Conservation (phyloP, 2,888 invertebrate genomes). For the Patella pellucida region DNA sequence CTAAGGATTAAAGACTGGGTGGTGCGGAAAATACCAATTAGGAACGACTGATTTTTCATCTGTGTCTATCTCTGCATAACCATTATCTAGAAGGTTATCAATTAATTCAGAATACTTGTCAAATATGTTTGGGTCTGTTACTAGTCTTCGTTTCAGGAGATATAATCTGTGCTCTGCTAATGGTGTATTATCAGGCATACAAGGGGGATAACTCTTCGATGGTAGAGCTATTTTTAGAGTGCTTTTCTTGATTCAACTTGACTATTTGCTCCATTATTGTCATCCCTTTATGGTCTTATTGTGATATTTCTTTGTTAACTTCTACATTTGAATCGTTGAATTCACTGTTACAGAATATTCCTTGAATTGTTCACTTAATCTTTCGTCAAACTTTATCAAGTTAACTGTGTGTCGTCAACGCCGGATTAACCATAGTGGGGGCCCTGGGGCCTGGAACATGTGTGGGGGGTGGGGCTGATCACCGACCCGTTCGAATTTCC, state of each 20-base stretch:
- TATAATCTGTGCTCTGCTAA: constrained; percentile 15
- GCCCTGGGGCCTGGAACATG: no score
- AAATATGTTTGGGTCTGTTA: background rate
- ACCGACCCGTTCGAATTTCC: no score
- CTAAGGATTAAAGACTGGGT: constrained; percentile 20
- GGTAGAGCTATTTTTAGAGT: no score
- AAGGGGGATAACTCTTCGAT: constrained; percentile 37
- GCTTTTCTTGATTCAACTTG: no score
- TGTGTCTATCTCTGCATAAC: background rate
- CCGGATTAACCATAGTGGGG: no score
- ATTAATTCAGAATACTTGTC: constrained; percentile 1
- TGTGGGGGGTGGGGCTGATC: no score
- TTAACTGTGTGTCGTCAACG: background rate
- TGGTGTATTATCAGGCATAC: constrained; percentile 15
- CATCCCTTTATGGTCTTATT: no score
- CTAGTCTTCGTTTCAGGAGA: background rate
- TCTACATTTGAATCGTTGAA: constrained; percentile 75
- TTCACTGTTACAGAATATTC: constrained; percentile 70
- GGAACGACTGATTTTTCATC: background rate
- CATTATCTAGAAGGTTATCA: constrained; percentile 8
- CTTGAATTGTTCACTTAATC: constrained; percentile 87
- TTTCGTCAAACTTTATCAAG: constrained; percentile 74
- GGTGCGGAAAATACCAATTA: constrained; percentile 32
- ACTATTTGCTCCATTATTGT: no score
- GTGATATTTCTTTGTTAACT: no score